Percentiles rank a stretch among this genome's conserved stretches.
Evolutionary conservation across 1,140 invertebrate genomes (phyloP).

Genomic region (Matsumurasca onukii): DNA sequence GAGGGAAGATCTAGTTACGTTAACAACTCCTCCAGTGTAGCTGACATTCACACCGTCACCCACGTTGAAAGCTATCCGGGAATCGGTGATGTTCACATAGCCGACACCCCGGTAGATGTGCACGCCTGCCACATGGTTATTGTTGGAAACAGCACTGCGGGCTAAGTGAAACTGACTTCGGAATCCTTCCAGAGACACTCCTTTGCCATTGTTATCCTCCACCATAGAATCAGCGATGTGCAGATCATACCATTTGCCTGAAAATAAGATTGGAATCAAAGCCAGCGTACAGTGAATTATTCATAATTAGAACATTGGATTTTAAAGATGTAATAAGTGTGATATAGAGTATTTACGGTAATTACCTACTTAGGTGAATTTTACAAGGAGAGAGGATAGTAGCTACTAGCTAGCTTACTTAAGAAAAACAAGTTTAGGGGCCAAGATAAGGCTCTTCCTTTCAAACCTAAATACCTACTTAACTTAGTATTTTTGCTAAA

Average conservation of each 20-base stretch:
- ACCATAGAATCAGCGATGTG: conserved; percentile 86
- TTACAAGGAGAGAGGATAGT: too few relatives aligned
- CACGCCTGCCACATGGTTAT: conserved; percentile 84
- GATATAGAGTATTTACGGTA: too few relatives aligned
- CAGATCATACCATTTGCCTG: conserved; percentile 82
- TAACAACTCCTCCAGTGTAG: conserved; percentile 84
- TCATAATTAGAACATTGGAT: too few relatives aligned
- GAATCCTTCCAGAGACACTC: conserved; percentile 82
- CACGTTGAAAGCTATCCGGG: conserved; percentile 85
- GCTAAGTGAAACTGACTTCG: conserved; percentile 79
- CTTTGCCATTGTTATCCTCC: conserved; percentile 88
- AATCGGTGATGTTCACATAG: conserved; percentile 91
- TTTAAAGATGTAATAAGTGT: too few relatives aligned
- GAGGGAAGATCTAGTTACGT: conserved; percentile 78
- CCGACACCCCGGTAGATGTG: conserved; percentile 83
- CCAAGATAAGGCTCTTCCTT: too few relatives aligned
- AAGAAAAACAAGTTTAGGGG: too few relatives aligned
- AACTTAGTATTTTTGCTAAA: too few relatives aligned
- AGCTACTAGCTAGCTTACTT: too few relatives aligned
- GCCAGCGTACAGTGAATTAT: too few relatives aligned
- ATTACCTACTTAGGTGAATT: too few relatives aligned
- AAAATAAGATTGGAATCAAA: conserved; percentile 37
- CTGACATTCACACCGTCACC: conserved; percentile 92
- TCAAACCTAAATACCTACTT: too few relatives aligned
- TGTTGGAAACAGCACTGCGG: conserved; percentile 78